These are phyloP conservation scores for Metallyticus violacea DNA, from an alignment of 2,888 invertebrate species.

Conservation along the genomic window DNA sequence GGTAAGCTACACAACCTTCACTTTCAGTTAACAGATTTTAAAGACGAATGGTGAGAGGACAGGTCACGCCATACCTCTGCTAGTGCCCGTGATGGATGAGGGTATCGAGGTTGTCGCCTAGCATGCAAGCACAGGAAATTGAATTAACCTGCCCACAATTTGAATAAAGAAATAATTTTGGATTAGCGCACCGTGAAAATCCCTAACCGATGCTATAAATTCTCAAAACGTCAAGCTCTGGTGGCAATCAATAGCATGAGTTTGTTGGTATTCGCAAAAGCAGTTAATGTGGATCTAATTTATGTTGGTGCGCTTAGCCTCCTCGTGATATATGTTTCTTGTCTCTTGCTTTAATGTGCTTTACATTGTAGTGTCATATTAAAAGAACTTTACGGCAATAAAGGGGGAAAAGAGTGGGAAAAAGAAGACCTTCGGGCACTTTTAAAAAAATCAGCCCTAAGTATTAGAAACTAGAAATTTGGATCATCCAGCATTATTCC, in stretches of 20 bases:
- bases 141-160: not conserved
- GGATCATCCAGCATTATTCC: too few relatives aligned
- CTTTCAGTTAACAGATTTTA: not conserved
- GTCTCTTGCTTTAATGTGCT: not conserved
- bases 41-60: not conserved
- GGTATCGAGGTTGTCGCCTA: not conserved
- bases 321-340: too few relatives aligned
- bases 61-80: not conserved
- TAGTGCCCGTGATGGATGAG: not conserved
- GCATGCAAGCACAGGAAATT: not conserved
- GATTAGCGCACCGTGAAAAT: not conserved
- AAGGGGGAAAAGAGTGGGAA: too few relatives aligned
- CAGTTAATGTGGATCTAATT: too few relatives aligned
- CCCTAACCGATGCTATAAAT: not conserved
- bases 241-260: not conserved
- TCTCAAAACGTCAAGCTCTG: not conserved
- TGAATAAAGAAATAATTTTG: not conserved
- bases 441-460: too few relatives aligned
- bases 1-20: not conserved
- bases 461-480: too few relatives aligned
- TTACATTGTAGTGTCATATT: too few relatives aligned
- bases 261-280: too few relatives aligned
- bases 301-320: too few relatives aligned
- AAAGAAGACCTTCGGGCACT: too few relatives aligned
- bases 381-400: too few relatives aligned